phyloP scores from a whole-genome alignment of 2,888 invertebrate species.

The Archaeoteleia sp. region DNA sequence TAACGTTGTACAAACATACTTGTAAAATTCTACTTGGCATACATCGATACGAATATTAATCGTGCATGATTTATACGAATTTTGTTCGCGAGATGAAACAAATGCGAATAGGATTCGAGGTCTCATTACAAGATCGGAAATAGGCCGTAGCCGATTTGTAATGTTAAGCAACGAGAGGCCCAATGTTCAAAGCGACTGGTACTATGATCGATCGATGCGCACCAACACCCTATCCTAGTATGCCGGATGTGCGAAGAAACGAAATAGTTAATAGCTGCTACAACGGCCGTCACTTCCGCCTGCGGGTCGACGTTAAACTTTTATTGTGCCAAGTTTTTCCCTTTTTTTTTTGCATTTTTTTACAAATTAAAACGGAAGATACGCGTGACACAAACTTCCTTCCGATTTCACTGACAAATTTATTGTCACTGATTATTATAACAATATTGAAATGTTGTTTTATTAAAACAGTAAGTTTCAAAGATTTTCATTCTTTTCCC shows the following conservation, averaged over 20 bases:
- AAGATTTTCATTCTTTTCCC: no score
- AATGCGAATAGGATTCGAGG: constrained; percentile 12
- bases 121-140: constrained; percentile 23
- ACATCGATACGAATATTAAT: no score
- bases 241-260: constrained; percentile 54
- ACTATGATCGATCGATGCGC: constrained; percentile 48
- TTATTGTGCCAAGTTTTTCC: constrained; percentile 56
- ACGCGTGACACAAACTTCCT: constrained; percentile 15
- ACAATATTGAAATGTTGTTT: no score
- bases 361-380: neutral
- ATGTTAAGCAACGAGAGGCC: neutral
- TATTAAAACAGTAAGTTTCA: neutral
- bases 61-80: no score
- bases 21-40: no score
- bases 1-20: no score
- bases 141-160: constrained; percentile 7
- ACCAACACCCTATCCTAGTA: constrained; percentile 38
- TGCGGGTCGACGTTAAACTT: constrained; percentile 56
- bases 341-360: constrained; percentile 6
- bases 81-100: neutral
- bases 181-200: constrained; percentile 15
- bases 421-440: no score
- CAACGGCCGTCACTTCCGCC: constrained; percentile 64
- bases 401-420: no score
- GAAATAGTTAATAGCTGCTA: constrained; percentile 64